phyloP scores from a whole-genome alignment of 2,888 invertebrate species.

The Phytoseiulus persimilis region DNA sequence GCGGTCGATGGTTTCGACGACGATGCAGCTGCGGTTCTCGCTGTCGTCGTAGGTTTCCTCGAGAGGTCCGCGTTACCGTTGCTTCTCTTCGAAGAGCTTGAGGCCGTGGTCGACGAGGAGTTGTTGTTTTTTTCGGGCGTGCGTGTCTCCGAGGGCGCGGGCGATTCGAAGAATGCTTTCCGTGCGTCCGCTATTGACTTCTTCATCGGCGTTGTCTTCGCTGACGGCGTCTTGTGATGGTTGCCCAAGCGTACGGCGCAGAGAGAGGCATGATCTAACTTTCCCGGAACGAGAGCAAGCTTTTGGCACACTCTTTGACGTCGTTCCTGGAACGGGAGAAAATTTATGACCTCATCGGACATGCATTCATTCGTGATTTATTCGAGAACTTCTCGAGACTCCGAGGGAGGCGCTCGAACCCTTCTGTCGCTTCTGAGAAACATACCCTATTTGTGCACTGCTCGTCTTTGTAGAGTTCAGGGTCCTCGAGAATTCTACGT shows the following conservation, averaged over 20 bases:
- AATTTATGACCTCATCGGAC: neutral
- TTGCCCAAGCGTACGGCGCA: constrained; percentile 67
- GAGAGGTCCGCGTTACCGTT: neutral
- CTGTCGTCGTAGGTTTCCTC: neutral
- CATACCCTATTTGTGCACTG: constrained; percentile 42
- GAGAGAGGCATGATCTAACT: constrained; percentile 77
- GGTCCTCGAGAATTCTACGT: constrained; percentile 70
- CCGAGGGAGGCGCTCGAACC: neutral
- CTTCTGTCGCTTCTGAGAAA: neutral
- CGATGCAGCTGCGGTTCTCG: neutral
- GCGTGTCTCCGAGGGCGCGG: neutral
- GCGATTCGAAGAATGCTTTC: constrained; percentile 32
- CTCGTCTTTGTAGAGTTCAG: constrained; percentile 60
- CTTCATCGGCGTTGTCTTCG: neutral
- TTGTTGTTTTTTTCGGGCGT: constrained; percentile 28
- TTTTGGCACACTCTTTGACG: constrained; percentile 65
- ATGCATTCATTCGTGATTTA: neutral
- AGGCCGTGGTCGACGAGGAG: neutral
- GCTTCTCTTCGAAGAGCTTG: neutral
- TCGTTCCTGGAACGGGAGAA: constrained; percentile 48
- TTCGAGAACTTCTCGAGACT: too few relatives aligned
- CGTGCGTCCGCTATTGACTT: constrained; percentile 32
- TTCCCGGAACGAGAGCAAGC: constrained; percentile 70
- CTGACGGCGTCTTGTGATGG: constrained; percentile 25
- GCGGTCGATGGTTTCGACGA: constrained; percentile 18